These are phyloP conservation scores for Musca domestica DNA, from an alignment of 1,140 invertebrate genomes.

Conservation along the genomic window DNA sequence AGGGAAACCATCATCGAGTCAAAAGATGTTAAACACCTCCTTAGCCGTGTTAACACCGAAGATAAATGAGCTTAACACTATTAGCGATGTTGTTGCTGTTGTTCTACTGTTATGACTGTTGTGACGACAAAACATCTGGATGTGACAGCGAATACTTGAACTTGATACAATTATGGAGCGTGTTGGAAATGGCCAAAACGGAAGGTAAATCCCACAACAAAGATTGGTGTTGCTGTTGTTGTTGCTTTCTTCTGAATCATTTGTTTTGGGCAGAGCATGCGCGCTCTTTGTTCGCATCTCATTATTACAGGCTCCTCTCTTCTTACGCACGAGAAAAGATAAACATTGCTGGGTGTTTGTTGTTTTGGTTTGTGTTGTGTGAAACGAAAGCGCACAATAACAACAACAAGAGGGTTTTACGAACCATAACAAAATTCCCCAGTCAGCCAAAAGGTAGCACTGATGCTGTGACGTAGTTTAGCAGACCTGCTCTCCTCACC, in stretches of 20 bases:
- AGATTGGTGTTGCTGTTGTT: conserved; percentile 5
- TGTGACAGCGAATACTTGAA: neutral
- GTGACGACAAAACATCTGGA: neutral
- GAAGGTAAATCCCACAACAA: conserved; percentile 14
- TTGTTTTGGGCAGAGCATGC: neutral
- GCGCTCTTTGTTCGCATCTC: neutral
- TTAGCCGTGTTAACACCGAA: too few species aligned
- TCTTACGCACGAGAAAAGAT: neutral
- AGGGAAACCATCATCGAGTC: too few species aligned
- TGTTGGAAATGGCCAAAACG: conserved; percentile 2
- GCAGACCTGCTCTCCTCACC: too few species aligned
- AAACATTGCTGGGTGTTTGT: neutral
- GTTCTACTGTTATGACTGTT: neutral
- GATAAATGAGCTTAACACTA: too few species aligned
- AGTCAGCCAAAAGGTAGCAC: conserved; percentile 2
- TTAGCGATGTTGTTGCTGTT: too few species aligned
- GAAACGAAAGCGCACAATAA: neutral
- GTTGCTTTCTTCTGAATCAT: neutral
- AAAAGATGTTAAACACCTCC: too few species aligned
- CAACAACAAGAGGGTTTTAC: conserved; percentile 2
- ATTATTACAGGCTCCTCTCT: neutral
- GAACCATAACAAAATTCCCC: neutral
- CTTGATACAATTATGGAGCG: conserved; percentile 2
- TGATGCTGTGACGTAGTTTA: too few species aligned
- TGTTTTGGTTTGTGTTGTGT: too few species aligned